Evolutionary conservation across 2,888 invertebrate genomes (phyloP), one percentile per base, ranked within the genome.

Genomic region (Ormyrus pomaceus): DNA sequence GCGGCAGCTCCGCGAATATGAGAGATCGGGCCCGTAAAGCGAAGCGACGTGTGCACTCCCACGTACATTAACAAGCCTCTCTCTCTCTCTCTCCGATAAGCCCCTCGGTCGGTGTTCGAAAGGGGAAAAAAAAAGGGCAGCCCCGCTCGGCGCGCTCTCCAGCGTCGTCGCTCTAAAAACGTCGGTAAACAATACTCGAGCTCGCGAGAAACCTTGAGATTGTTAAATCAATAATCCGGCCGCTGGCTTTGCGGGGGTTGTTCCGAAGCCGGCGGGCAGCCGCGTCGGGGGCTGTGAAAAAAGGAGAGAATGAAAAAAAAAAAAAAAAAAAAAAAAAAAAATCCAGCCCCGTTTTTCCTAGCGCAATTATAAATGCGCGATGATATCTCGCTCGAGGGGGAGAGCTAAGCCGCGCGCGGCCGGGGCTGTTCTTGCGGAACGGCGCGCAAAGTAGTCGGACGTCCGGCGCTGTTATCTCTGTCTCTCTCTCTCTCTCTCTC

Each of bases 221-320:
- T 79, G 79, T 79, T 79, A 79, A 79, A 79, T 79, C 79, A 71
- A 79, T 79, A 79, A 9, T 34, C 34, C 34, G 34, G 34, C 34
- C 34, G 34, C 34, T 34, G 45, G 48, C 59, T 58, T 45, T 70
- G 68, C 70, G 69, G 34, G 34, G 34, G 34, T 34, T 48, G 13
- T 62, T 34, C 13, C 46, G 65, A 34, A 7, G n/a, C 46, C 48
- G 19, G 46, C 46, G 62, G 51, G 11, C 3, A 34, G 34, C 34
- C 34, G 34, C 34, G 34, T 34, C 34, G 34, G 34, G 34, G 34
- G 34, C 34, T 34, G 34, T 34, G 34, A 34, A 34, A 34, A 34
- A 34, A 34, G 34, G 34, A 34, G 4, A 34, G 34, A 0, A 34
- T 0, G 0, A 19, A n/a, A 19, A 13, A 70, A 48, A 11, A 48